Evolutionary conservation across 2,113 vertebrate genomes (phyloP).

Genomic region (Blennius ocellaris): DNA sequence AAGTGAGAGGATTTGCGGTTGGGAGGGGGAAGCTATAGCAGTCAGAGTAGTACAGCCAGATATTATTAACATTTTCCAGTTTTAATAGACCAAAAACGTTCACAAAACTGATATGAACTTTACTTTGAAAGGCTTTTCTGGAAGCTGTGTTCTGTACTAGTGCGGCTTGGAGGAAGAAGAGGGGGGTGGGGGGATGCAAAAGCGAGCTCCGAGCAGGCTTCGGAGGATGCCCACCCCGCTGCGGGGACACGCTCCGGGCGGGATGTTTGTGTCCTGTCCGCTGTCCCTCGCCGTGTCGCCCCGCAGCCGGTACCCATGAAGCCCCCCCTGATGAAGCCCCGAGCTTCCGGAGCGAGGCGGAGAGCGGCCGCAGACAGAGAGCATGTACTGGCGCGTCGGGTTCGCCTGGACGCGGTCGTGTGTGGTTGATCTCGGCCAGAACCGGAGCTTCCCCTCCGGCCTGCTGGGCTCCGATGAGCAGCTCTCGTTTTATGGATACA

Average conservation of each 20-base stretch:
- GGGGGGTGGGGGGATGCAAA: not conserved
- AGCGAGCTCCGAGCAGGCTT: constrained; percentile 68
- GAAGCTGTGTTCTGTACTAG: not conserved
- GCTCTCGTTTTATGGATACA: constrained; percentile 92
- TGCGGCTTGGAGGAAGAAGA: not conserved
- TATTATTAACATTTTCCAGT: too few species aligned
- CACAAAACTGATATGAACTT: too few species aligned
- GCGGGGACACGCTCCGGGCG: constrained; percentile 70
- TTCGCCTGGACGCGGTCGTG: constrained; percentile 92
- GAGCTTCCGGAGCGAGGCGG: constrained; percentile 78
- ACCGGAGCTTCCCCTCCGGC: constrained; percentile 90
- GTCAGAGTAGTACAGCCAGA: too few species aligned
- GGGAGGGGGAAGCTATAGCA: too few species aligned
- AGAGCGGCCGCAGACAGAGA: constrained; percentile 80
- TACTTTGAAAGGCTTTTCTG: constrained; percentile 9
- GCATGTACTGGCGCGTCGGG: constrained; percentile 96
- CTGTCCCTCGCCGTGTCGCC: constrained; percentile 27
- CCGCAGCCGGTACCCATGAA: constrained; percentile 70
- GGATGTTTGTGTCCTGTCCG: constrained; percentile 59
- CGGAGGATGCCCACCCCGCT: constrained; percentile 75
- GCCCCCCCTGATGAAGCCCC: constrained; percentile 75
- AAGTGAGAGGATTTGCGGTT: too few species aligned
- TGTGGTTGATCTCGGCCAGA: constrained; percentile 93
- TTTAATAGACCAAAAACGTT: too few species aligned
- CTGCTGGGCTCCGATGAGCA: constrained; percentile 89